Base-by-base conservation (phyloP, 2,888 invertebrate genomes). In the Adelognathus sp. region DNA sequence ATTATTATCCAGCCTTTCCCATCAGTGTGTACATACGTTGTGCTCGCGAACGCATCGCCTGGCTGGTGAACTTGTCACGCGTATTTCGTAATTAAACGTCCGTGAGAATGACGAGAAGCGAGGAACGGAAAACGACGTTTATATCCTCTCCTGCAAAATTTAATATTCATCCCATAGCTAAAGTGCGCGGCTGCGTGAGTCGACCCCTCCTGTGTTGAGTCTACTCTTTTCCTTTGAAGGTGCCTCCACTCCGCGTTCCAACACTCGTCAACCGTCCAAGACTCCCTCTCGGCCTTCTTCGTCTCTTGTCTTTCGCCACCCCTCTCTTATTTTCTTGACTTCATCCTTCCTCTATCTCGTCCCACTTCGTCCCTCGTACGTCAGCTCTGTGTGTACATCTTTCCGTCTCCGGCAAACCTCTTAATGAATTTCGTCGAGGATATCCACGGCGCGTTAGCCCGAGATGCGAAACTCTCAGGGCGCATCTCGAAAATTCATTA, bases 361-460 rank as follows among this genome's bases (percentile, higher is more conserved):
- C 63, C n/a, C 60, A 21, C 84, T 80, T 82, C 83, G 78, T 79
- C 41, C 27, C 80, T 81, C 70, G 24, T 44, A 31, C 73, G 46
- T 67, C 75, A n/a, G n/a, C n/a, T n/a, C n/a, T n/a, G n/a, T n/a
- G 14, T 46, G 44, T 33, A 66, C 76, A 67, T 58, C 58, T 60
- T 54, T 39, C 36, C 50, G 52, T 71, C 76, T 82, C 78, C 78
- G 80, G 81, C 52, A 67, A 84, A 82, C 83, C 83, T 84, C 85
- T 86, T 86, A 87, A 87, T 86, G 84, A 88, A 86, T 86, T 88
- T 86, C 85, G 80, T 82, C 58, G 71, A 67, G 67, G 50, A 21
- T 5, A 24, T 24, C 24, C 24, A 70, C 58, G 63, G 73, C 46
- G 61, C 73, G 61, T 64, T n/a, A n/a, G n/a, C n/a, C n/a, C n/a